A percentile compares a stretch with the other conserved stretches of the same genome.
Evolutionary conservation across 2,113 vertebrate species (phyloP).

Genomic region (Dasypus novemcinctus): DNA sequence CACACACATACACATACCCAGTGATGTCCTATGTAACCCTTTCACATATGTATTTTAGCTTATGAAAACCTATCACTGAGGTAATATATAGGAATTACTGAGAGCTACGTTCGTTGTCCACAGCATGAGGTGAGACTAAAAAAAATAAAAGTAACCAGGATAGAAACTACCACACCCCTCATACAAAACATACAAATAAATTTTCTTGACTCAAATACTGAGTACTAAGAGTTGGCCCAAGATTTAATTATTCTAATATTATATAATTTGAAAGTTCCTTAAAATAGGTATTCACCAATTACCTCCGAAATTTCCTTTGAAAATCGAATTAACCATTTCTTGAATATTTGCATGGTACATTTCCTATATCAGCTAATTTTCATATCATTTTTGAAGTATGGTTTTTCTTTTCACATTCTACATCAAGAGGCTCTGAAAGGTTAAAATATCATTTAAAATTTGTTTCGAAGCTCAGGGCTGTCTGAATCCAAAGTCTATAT

Average conservation of each 20-base stretch:
- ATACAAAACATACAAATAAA: neutral
- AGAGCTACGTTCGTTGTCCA: neutral
- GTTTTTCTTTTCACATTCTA: neutral
- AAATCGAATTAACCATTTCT: neutral
- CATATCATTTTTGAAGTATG: neutral
- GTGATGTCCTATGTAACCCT: neutral
- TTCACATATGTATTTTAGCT: neutral
- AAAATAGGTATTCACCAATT: neutral
- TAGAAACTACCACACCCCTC: neutral
- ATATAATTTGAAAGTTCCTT: neutral
- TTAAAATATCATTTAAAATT: neutral
- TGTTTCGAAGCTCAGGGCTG: neutral
- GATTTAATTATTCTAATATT: neutral
- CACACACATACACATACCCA: neutral
- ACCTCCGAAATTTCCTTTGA: neutral
- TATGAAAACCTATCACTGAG: neutral
- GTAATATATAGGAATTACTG: neutral
- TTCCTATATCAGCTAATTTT: slow-evolving; percentile 23
- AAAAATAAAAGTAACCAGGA: neutral
- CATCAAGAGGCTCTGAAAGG: neutral
- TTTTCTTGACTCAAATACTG: neutral
- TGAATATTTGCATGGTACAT: neutral
- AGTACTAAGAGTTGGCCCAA: neutral
- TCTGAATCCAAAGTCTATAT: neutral
- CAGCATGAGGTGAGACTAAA: neutral